These are phyloP conservation scores for Pheosia tremula DNA, from an alignment of 2,888 invertebrate species.

Conservation along the genomic window DNA sequence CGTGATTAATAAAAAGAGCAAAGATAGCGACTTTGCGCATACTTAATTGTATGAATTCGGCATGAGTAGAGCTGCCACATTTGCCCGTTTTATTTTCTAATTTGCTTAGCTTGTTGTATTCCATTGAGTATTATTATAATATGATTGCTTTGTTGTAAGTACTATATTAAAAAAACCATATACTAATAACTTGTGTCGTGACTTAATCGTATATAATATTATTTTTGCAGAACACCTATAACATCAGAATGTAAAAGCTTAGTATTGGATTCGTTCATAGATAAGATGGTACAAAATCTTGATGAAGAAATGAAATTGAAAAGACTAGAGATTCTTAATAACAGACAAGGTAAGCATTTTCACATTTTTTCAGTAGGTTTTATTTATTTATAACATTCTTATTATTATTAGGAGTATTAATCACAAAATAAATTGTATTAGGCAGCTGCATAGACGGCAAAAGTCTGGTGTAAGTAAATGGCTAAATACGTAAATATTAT, in stretches of 20 bases:
- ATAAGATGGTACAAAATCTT: slow-evolving; percentile 87
- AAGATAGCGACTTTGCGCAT: too few species aligned
- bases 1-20: too few species aligned
- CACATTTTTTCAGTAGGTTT: background rate
- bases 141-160: background rate
- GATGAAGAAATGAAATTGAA: slow-evolving; percentile 84
- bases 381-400: background rate
- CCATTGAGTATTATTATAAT: background rate
- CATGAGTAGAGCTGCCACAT: too few species aligned
- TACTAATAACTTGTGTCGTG: too few species aligned
- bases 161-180: too few species aligned
- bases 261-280: slow-evolving; percentile 89
- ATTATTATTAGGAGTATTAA: background rate
- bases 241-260: slow-evolving; percentile 84
- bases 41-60: too few species aligned
- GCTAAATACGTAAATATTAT: background rate
- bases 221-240: slow-evolving; percentile 59
- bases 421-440: too few species aligned
- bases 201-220: background rate
- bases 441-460: background rate
- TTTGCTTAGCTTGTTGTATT: too few species aligned
- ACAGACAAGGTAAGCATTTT: slow-evolving; percentile 68
- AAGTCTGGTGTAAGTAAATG: background rate
- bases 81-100: too few species aligned
- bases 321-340: slow-evolving; percentile 80